phyloP scores from a whole-genome alignment of 2,888 invertebrate species.

The Asteroscopus sphinx region DNA sequence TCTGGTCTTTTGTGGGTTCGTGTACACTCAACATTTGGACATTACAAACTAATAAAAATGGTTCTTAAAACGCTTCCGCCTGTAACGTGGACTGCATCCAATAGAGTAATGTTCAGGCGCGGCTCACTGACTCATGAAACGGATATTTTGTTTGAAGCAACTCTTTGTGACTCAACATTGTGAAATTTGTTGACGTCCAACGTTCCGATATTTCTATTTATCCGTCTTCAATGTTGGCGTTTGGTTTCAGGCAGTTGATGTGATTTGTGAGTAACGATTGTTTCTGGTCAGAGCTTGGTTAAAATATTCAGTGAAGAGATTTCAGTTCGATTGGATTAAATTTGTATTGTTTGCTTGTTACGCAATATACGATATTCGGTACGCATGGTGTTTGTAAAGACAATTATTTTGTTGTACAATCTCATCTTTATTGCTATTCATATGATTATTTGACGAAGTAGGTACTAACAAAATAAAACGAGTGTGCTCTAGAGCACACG shows the following conservation, averaged over 20 bases:
- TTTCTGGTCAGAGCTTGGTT: neutral
- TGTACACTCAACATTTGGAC: too few species aligned
- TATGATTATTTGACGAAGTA: too few species aligned
- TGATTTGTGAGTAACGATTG: constrained; percentile 6
- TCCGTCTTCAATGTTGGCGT: constrained; percentile 31
- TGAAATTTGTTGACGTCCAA: constrained; percentile 47
- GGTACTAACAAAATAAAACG: too few species aligned
- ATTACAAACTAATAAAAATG: too few species aligned
- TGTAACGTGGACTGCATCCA: constrained; percentile 8
- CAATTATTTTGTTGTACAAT: too few species aligned
- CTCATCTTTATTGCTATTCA: too few species aligned
- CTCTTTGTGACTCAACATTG: constrained; percentile 58
- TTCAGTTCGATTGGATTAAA: too few species aligned
- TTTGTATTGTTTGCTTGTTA: too few species aligned
- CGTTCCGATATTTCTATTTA: constrained; percentile 38
- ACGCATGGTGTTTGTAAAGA: too few species aligned
- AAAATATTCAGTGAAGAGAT: neutral
- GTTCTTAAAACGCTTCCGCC: neutral
- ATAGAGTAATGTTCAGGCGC: constrained; percentile 45
- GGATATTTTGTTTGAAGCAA: constrained; percentile 59
- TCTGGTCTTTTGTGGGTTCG: too few species aligned
- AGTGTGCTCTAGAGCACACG: too few species aligned
- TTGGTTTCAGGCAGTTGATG: constrained; percentile 17
- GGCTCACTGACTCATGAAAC: constrained; percentile 55
- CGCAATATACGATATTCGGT: too few species aligned